Evolutionary conservation across 2,113 vertebrate genomes (phyloP).

Genomic region (Ascaphus truei): DNA sequence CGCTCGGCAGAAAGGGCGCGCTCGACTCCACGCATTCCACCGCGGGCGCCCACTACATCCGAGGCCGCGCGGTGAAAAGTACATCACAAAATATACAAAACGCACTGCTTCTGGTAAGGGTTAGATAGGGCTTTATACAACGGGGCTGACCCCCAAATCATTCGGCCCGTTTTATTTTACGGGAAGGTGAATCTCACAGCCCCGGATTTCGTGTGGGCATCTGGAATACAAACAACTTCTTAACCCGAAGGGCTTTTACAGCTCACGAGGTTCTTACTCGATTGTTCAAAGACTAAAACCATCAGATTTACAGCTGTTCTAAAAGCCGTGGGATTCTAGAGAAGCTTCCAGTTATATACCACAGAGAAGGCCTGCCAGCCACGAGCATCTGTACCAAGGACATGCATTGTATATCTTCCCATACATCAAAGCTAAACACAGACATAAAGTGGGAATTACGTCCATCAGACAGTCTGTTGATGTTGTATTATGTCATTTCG

Average conservation of each 20-base stretch:
- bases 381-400: slow-evolving; percentile 17
- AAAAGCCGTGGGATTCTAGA: neutral
- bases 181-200: neutral
- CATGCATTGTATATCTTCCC: neutral
- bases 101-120: no score
- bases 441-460: slow-evolving; percentile 19
- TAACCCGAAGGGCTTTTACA: neutral
- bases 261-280: neutral
- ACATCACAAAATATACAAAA: no score
- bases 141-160: no score
- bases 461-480: slow-evolving; percentile 19
- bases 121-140: no score
- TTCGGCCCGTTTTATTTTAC: neutral
- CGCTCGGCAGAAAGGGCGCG: no score
- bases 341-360: slow-evolving; percentile 27
- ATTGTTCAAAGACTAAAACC: slow-evolving; percentile 14
- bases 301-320: slow-evolving; percentile 23
- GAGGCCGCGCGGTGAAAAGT: no score
- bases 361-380: slow-evolving; percentile 23
- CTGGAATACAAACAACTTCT: slow-evolving; percentile 5
- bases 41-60: no score
- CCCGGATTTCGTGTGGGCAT: neutral
- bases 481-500: slow-evolving; percentile 22
- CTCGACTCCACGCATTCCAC: no score
- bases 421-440: slow-evolving; percentile 15